These are phyloP conservation scores for Mus musculus DNA, from an alignment of 2,113 vertebrate genomes.

Conservation along the genomic window GRCm39 chr7:93717501-93718000, in stretches of 20 bases:
- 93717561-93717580: neutral
- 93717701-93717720: neutral
- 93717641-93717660: neutral
- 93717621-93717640: neutral
- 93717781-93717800: neutral
- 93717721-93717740: neutral
- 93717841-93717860: neutral
- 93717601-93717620: neutral
- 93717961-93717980: neutral
- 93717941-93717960: neutral
- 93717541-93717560: neutral
- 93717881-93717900: neutral
- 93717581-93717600: neutral
- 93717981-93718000: neutral
- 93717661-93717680: neutral
- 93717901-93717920: neutral
- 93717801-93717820: neutral
- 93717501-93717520: neutral
- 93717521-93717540: neutral
- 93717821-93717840: too few species aligned
- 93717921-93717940: neutral
- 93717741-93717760: neutral
- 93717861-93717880: neutral
- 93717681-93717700: neutral
- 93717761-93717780: neutral